Evolutionary conservation across 2,797 vertebrate species (phyloP).

Genomic region (Eulemur rubriventer): DNA sequence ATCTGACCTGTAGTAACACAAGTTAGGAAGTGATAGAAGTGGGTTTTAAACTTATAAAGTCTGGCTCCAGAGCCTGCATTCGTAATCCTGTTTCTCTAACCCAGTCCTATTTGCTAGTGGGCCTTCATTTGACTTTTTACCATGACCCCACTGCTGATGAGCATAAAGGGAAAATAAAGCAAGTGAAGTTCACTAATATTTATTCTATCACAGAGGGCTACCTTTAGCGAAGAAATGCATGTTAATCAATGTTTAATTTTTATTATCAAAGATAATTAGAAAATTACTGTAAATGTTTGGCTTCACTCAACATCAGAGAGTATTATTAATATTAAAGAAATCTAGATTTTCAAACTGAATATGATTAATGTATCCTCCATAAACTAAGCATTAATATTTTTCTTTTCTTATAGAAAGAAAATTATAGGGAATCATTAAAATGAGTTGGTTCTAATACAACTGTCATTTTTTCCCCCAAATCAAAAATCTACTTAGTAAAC

Average conservation of each 20-base stretch:
- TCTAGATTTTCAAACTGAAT: background rate
- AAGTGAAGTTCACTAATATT: slow-evolving; percentile 4
- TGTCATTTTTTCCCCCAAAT: background rate
- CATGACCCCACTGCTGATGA: background rate
- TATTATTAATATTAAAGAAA: slow-evolving; percentile 20
- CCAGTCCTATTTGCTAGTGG: background rate
- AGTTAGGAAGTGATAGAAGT: background rate
- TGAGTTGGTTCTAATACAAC: background rate
- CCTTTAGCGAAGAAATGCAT: background rate
- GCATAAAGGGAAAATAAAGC: background rate
- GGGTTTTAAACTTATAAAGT: background rate
- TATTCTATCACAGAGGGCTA: background rate
- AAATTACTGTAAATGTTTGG: slow-evolving; percentile 23
- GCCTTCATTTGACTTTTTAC: background rate
- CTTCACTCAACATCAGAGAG: slow-evolving; percentile 1
- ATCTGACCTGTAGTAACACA: background rate
- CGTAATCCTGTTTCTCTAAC: background rate
- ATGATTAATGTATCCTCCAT: background rate
- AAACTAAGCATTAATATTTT: background rate
- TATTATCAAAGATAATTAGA: slow-evolving; percentile 24
- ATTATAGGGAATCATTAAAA: background rate
- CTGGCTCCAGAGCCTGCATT: background rate
- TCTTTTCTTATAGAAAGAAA: background rate
- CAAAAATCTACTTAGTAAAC: background rate
- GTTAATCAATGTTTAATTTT: background rate